A percentile compares a stretch with the other conserved stretches of the same genome.
Conservation (phyloP, 2,113 vertebrate species). For the Elgaria multicarinata region DNA sequence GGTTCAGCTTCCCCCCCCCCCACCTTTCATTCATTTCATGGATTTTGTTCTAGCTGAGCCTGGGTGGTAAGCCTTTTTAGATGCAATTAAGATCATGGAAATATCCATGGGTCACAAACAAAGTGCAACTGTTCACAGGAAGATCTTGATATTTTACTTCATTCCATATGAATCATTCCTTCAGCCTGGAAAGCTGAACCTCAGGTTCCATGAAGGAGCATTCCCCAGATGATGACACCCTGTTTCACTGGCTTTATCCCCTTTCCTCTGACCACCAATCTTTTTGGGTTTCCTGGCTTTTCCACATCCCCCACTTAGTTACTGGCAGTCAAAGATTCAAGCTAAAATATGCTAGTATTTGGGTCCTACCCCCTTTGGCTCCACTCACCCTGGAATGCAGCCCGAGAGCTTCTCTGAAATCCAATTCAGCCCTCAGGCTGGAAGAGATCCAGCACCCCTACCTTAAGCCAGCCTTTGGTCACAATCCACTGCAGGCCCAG, state of each 20-base stretch:
- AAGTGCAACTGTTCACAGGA: slow-evolving; percentile 35
- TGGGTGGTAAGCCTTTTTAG: slow-evolving; percentile 38
- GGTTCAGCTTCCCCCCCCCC: slow-evolving; percentile 36
- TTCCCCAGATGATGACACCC: no score
- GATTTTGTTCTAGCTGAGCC: slow-evolving; percentile 26
- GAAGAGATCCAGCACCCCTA: background rate
- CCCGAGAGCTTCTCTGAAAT: no score
- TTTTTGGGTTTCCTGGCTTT: no score
- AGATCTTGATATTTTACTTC: slow-evolving; percentile 44
- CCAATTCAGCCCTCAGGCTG: background rate
- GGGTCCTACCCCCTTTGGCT: no score
- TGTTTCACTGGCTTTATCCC: no score
- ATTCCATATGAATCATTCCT: slow-evolving; percentile 18
- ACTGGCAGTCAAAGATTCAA: no score
- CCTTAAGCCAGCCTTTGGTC: background rate
- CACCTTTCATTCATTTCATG: background rate
- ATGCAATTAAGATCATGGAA: slow-evolving; percentile 11
- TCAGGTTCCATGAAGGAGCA: no score
- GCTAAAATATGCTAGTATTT: no score
- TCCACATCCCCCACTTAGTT: no score
- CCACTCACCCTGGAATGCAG: no score
- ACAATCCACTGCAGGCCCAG: no score
- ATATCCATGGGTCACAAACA: slow-evolving; percentile 37
- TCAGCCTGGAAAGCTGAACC: background rate
- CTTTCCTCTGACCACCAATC: no score